These are phyloP conservation scores for Coenonympha arcania DNA, from an alignment of 2,888 invertebrate species.

Conservation along the genomic window DNA sequence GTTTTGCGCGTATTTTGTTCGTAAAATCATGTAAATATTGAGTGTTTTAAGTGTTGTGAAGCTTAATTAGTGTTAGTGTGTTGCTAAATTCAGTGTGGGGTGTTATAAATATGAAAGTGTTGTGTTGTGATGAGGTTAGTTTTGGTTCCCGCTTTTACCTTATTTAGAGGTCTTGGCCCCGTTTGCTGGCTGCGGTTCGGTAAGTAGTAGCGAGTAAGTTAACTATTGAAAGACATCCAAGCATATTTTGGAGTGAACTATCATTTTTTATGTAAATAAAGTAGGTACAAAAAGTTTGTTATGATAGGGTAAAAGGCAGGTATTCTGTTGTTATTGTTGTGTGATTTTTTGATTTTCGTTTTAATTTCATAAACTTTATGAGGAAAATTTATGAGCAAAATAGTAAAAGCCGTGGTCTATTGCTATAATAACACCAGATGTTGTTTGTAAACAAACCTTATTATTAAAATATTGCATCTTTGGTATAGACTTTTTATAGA, in stretches of 20 bases:
- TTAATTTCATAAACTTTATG: conserved; percentile 12
- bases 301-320: conserved; percentile 25
- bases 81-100: conserved; percentile 19
- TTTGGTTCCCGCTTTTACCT: conserved; percentile 65
- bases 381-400: not conserved
- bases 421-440: not conserved
- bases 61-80: conserved; percentile 15
- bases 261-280: not conserved
- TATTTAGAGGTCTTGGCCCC: conserved; percentile 37
- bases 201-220: conserved; percentile 68
- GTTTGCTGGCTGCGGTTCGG: conserved; percentile 56
- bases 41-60: conserved; percentile 16
- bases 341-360: conserved; percentile 27
- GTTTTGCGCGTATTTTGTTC: conserved; percentile 45
- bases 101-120: conserved; percentile 32
- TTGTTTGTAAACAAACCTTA: conserved; percentile 7
- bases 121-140: conserved; percentile 62
- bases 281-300: conserved; percentile 18
- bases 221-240: conserved; percentile 52
- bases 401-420: not conserved
- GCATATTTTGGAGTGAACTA: conserved; percentile 11
- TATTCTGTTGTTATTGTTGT: conserved; percentile 22
- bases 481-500: not conserved
- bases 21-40: conserved; percentile 25
- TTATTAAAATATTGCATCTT: not conserved